Evolutionary conservation across 2,888 invertebrate genomes (phyloP).

Genomic region (Lepidochrysops patricia): DNA sequence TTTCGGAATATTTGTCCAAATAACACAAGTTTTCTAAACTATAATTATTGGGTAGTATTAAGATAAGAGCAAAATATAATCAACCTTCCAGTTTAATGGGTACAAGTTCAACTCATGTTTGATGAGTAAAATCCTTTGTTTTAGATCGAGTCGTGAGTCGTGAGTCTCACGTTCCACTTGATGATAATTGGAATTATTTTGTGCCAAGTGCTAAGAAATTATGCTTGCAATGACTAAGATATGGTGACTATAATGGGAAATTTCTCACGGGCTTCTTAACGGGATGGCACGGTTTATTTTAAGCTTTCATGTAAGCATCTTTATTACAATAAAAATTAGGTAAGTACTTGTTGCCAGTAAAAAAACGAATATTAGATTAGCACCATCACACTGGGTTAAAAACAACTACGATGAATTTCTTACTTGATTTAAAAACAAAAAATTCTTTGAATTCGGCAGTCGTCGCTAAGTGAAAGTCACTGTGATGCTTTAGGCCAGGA

Average conservation of each 20-base stretch:
- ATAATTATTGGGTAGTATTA: too few species aligned
- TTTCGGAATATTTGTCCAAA: too few species aligned
- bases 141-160: not conserved
- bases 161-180: constrained; percentile 11
- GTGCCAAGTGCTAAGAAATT: constrained; percentile 25
- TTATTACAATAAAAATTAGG: not conserved
- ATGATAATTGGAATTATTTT: constrained; percentile 6
- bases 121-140: not conserved
- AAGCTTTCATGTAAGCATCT: not conserved
- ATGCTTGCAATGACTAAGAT: constrained; percentile 23
- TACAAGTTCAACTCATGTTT: not conserved
- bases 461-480: too few species aligned
- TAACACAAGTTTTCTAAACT: too few species aligned
- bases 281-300: constrained; percentile 19
- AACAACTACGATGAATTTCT: too few species aligned
- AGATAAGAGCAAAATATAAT: not conserved
- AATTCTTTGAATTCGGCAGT: too few species aligned
- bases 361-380: too few species aligned
- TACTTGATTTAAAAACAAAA: too few species aligned
- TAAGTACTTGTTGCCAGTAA: too few species aligned
- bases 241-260: constrained; percentile 29
- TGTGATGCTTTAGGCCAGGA: too few species aligned
- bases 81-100: not conserved
- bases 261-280: constrained; percentile 29
- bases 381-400: too few species aligned